Evolutionary conservation across 2,113 vertebrate genomes (phyloP), one percentile per base, ranked within the genome.

Genomic region (Python bivittatus): DNA sequence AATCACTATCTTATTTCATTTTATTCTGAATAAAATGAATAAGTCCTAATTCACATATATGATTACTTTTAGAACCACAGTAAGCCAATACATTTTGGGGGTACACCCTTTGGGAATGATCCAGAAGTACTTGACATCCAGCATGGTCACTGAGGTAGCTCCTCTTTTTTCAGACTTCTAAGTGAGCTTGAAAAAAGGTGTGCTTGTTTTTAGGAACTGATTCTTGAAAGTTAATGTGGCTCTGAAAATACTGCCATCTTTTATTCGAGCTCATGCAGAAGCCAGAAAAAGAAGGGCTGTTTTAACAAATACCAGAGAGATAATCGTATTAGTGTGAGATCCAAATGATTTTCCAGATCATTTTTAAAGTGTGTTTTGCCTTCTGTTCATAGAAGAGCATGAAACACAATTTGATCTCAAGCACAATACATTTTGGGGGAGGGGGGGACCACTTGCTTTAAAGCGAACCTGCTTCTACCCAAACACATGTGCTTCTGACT

Each of bases 401-500:
- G 72, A 48, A 22, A 38, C n/a, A 84, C 13, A 89, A 53, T 17
- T 52, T 38, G 29, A 38, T 89, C 29, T 56, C 56, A 13, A 61
- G 56, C 44, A 84, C 72, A 61, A 79, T 92, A 84, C 20, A 17
- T 56, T n/a, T 83, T 27, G 42, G 56, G 58, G 44, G 83, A 22
- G 6, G 20, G 64, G 79, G 33, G 12, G 33, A 48, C 7, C 6
- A 25, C 84, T 84, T 88, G 86, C 58, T 92, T 92, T 92, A 89
- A 89, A 84, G 44, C 7, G 22, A 89, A 92, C 48, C 12, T 83
- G 54, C 56, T 92, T 61, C n/a, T 29, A 38, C 33, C 23, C 4
- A 60, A 60, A 27, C 27, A 13, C 33, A 79, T 89, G 84, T 91
- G 58, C 84, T 92, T 84, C 88, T 61, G 2, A 64, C 87, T 92